Evolutionary conservation across 2,888 invertebrate species (phyloP).

Genomic region (Caenorhabditis afra): DNA sequence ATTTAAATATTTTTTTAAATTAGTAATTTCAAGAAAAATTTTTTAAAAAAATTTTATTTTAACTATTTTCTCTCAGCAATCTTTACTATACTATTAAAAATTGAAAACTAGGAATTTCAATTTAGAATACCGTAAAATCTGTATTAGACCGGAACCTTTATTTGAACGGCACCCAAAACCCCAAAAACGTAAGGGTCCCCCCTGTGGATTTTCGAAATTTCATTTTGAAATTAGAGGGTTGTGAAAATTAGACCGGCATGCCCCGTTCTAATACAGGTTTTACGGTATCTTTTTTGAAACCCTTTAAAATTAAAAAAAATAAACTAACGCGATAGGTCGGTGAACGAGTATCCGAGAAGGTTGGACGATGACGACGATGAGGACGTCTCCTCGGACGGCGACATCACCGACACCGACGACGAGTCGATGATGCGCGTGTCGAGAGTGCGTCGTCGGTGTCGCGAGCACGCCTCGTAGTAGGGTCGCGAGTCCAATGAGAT

Average conservation of each 20-base stretch:
- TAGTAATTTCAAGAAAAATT: neutral
- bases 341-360: conserved; percentile 55
- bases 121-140: too few relatives aligned
- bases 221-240: too few relatives aligned
- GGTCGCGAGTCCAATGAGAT: conserved; percentile 89
- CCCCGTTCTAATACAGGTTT: too few relatives aligned
- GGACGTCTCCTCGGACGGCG: conserved; percentile 71
- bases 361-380: conserved; percentile 48
- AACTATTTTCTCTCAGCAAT: too few relatives aligned
- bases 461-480: conserved; percentile 85
- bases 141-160: too few relatives aligned
- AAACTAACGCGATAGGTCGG: conserved; percentile 69
- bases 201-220: too few relatives aligned
- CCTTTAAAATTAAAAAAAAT: neutral
- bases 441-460: conserved; percentile 71
- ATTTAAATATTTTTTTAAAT: neutral
- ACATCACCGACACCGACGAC: conserved; percentile 48
- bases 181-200: too few relatives aligned
- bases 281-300: too few relatives aligned
- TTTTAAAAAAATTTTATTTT: neutral
- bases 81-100: too few relatives aligned
- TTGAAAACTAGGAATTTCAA: too few relatives aligned
- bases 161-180: too few relatives aligned
- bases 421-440: conserved; percentile 77
- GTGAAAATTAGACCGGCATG: too few relatives aligned